Conservation (phyloP, 2,888 invertebrate species). For the Adelphocoris suturalis region DNA sequence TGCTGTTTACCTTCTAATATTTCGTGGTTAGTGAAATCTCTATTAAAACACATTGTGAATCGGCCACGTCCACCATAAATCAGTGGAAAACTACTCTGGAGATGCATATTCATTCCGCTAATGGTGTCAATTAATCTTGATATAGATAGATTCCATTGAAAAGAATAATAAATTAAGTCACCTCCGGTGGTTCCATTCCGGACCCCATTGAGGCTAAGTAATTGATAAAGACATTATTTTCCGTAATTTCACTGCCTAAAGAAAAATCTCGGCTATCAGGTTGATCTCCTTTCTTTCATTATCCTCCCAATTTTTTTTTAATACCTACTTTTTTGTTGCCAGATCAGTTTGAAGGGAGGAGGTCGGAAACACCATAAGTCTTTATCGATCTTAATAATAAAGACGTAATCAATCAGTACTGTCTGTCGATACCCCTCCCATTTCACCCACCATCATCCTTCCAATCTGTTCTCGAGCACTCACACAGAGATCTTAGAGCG, state of each 20-base stretch:
- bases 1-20: no score
- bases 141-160: not conserved
- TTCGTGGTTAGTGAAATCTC: no score
- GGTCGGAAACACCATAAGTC: conserved; percentile 68
- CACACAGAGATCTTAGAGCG: not conserved
- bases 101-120: not conserved
- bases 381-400: conserved; percentile 72
- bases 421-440: conserved; percentile 48
- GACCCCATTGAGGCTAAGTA: not conserved
- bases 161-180: not conserved
- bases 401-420: conserved; percentile 71
- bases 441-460: conserved; percentile 53
- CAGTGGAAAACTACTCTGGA: no score
- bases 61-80: no score
- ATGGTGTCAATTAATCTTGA: not conserved
- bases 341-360: conserved; percentile 28
- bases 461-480: conserved; percentile 40
- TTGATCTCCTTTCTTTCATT: not conserved
- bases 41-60: no score
- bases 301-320: conserved; percentile 37
- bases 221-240: not conserved
- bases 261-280: not conserved
- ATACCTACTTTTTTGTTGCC: conserved; percentile 13
- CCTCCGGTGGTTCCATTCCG: not conserved
- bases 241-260: not conserved